phyloP scores from a whole-genome alignment of 2,888 invertebrate genomes.

The Melipona beecheii region DNA sequence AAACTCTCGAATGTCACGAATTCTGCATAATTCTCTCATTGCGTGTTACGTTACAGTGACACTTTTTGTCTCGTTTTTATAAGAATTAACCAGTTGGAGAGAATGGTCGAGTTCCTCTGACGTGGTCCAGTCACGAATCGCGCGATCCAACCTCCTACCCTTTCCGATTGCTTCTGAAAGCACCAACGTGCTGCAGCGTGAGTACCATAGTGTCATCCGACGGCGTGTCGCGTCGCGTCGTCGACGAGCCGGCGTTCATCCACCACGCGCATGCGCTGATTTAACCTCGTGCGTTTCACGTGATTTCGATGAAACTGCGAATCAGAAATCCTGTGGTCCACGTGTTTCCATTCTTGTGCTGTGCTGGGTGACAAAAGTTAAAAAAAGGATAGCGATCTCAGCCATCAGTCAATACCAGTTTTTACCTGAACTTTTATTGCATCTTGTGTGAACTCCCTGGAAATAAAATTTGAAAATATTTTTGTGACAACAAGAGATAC shows the following conservation, averaged over 20 bases:
- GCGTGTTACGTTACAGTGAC: slow-evolving; percentile 4
- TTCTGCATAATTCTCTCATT: slow-evolving; percentile 28
- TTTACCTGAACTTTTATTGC: slow-evolving; percentile 37
- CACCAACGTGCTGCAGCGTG: slow-evolving; percentile 13
- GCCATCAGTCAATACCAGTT: slow-evolving; percentile 25
- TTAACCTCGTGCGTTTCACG: slow-evolving; percentile 78
- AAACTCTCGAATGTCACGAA: slow-evolving; percentile 18
- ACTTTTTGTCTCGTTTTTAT: slow-evolving; percentile 38
- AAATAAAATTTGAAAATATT: not conserved
- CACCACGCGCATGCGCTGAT: slow-evolving; percentile 56
- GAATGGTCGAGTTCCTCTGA: slow-evolving; percentile 21
- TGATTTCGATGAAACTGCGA: slow-evolving; percentile 69
- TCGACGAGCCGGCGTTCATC: slow-evolving; percentile 32
- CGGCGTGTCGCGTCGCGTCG: slow-evolving; percentile 49
- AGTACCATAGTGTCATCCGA: slow-evolving; percentile 31
- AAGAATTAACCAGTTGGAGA: not conserved
- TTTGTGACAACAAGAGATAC: not conserved
- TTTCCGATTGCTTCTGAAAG: slow-evolving; percentile 57
- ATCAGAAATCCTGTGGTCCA: slow-evolving; percentile 45
- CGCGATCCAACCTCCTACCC: slow-evolving; percentile 54
- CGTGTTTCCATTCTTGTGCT: slow-evolving; percentile 60
- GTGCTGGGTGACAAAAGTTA: slow-evolving; percentile 26
- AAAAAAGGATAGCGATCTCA: slow-evolving; percentile 18
- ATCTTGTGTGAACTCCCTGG: not conserved
- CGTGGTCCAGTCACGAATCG: slow-evolving; percentile 40